Evolutionary conservation across 2,113 vertebrate species (phyloP), one percentile per base, ranked within the genome.

Genomic region (Phrynocephalus versicolor): DNA sequence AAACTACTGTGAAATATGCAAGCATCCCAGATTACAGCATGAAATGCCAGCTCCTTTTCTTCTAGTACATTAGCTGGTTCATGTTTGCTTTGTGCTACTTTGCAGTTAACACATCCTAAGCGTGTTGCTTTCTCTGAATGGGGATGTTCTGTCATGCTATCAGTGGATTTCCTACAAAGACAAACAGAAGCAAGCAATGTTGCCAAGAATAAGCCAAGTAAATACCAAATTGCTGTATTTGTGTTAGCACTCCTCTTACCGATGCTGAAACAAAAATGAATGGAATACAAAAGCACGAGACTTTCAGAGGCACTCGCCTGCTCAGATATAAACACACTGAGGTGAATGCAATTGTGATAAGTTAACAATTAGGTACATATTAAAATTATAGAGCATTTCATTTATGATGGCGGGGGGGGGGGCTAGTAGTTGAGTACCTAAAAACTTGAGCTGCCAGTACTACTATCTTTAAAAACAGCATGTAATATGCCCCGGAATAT

Each of bases 71-170:
- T 45, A 6, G 5, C 79, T 0, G 85, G 87, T 88, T 90, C 33
- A 84, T 19, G 41, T 80, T 83, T 88, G 6, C 82, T 65, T 75
- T 23, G 51, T 62, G 51, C 2, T 90, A 82, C 25, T 39, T 73
- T 81, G 21, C 81, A 15, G 7, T 58, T 45, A 65, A 79, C 27
- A n/a, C 33, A 82, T 88, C 35, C 9, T 37, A 23, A 14, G 57
- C 51, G 0, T 76, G 76, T 81, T 89, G 87, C 62, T 67, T 89
- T 15, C 18, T 62, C 33, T 41, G 15, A 74, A 55, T 82, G 74
- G 74, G 27, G 57, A 87, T 86, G 4, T 70, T 57, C 71, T 79
- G 1, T 75, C 87, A 85, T 88, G 85, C 87, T 84, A 74, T 70
- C 58, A 87, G 58, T 65, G 7, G 41, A 72, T 90, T 27, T 60